Percentiles rank a stretch among this genome's conserved stretches.
phyloP scores from a whole-genome alignment of 2,113 vertebrate genomes.

The Oryzias javanicus region DNA sequence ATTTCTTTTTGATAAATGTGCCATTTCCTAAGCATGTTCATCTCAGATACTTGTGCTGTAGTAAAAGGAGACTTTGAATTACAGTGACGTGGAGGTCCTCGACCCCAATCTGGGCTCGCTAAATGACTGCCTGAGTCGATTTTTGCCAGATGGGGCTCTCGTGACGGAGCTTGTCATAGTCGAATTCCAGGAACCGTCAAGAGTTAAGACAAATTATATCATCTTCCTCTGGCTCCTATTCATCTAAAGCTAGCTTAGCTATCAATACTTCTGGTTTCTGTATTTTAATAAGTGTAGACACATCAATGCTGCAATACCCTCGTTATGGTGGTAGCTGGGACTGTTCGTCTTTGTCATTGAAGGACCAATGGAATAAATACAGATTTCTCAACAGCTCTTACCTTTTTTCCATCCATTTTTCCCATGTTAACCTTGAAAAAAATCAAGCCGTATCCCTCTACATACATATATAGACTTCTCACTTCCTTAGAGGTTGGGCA shows the following conservation, averaged over 20 bases:
- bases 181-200: constrained; percentile 37
- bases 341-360: too few relatives aligned
- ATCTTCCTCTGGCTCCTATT: constrained; percentile 1
- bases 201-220: constrained; percentile 28
- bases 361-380: too few relatives aligned
- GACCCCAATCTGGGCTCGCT: constrained; percentile 58
- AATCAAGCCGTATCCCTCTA: too few relatives aligned
- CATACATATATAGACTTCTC: too few relatives aligned
- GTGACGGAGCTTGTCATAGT: constrained; percentile 34
- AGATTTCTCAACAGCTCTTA: too few relatives aligned
- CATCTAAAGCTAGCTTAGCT: not conserved
- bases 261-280: too few relatives aligned
- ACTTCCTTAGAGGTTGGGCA: too few relatives aligned
- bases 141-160: constrained; percentile 40
- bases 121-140: constrained; percentile 59
- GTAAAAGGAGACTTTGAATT: constrained; percentile 47
- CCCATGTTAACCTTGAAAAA: too few relatives aligned
- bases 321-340: not conserved
- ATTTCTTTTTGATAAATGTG: constrained; percentile 44
- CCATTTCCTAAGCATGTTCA: constrained; percentile 19
- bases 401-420: too few relatives aligned
- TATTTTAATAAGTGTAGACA: not conserved
- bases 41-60: not conserved
- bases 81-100: constrained; percentile 38
- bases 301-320: not conserved